Percentiles rank a stretch among this genome's conserved stretches.
Conservation (phyloP, 2,797 vertebrate species). For the Valencia hispanica region DNA sequence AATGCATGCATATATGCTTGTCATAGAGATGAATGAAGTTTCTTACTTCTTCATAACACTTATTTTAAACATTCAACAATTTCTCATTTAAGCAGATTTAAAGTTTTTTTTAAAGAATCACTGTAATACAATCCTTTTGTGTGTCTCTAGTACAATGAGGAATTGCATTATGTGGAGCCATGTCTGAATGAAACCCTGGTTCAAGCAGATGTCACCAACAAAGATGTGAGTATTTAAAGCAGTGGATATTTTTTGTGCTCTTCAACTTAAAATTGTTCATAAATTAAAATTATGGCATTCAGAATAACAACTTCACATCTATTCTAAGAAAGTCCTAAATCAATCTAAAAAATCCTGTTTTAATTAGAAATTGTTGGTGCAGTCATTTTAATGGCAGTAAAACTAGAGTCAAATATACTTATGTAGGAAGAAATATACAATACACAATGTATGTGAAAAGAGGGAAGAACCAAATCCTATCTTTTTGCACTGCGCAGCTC, state of each 20-base stretch:
- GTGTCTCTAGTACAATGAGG: constrained; percentile 91
- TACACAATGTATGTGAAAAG: not conserved
- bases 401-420: not conserved
- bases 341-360: not conserved
- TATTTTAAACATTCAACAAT: not conserved
- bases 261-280: not conserved
- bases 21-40: constrained; percentile 36
- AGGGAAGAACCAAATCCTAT: not conserved
- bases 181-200: constrained; percentile 95
- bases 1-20: constrained; percentile 9
- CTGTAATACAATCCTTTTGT: constrained; percentile 16
- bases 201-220: constrained; percentile 96
- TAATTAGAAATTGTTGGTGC: not conserved
- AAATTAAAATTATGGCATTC: not conserved
- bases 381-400: not conserved
- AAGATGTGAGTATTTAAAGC: constrained; percentile 86
- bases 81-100: constrained; percentile 6
- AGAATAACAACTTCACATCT: not conserved
- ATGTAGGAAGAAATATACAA: not conserved
- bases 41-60: constrained; percentile 12
- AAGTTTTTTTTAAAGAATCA: not conserved
- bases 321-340: not conserved
- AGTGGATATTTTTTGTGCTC: constrained; percentile 11
- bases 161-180: constrained; percentile 93
- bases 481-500: not conserved